phyloP scores from a whole-genome alignment of 2,797 vertebrate species.

The Intellagama lesueurii region DNA sequence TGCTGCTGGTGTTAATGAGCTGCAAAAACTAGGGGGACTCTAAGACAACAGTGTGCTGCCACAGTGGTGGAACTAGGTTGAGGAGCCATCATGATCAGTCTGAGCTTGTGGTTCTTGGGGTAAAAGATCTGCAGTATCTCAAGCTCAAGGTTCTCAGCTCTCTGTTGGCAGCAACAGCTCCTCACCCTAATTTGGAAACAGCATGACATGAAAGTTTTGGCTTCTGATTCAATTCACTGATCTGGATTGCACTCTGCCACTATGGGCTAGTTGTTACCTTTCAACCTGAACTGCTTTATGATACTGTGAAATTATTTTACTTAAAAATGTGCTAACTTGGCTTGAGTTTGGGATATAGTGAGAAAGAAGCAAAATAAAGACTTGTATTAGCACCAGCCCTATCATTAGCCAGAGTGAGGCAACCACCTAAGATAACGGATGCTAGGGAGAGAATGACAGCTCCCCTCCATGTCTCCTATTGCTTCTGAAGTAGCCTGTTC shows the following conservation, averaged over 20 bases:
- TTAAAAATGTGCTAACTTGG: not conserved
- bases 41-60: not conserved
- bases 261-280: not conserved
- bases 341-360: not conserved
- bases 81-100: not conserved
- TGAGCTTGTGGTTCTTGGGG: not conserved
- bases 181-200: no score
- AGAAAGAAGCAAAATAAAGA: not conserved
- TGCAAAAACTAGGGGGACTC: not conserved
- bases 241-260: no score
- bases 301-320: not conserved
- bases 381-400: not conserved
- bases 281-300: not conserved
- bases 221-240: no score
- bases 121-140: not conserved
- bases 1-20: no score
- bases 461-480: not conserved
- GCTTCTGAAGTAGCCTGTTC: not conserved
- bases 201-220: no score
- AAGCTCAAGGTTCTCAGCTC: not conserved
- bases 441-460: not conserved
- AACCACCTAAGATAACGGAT: not conserved
- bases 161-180: not conserved
- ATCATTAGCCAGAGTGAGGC: not conserved
- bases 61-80: not conserved